Percentiles rank a stretch among this genome's conserved stretches.
These are phyloP conservation scores for Monopterus albus DNA, from an alignment of 2,113 vertebrate genomes.

Conservation along the genomic window DNA sequence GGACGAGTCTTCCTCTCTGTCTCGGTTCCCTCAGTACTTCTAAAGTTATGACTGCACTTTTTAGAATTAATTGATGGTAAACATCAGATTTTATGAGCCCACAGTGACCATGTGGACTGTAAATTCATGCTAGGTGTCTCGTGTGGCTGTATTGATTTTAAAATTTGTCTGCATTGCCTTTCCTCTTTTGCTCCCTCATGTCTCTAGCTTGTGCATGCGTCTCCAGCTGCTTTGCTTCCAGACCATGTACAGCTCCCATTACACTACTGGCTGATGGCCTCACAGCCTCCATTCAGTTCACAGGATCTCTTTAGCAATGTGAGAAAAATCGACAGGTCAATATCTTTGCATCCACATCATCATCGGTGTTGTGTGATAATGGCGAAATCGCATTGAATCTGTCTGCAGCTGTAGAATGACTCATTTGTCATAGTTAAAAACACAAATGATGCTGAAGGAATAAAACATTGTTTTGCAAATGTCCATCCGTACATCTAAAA, in stretches of 20 bases:
- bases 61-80: conserved; percentile 58
- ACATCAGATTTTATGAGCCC: conserved; percentile 58
- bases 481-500: conserved; percentile 3
- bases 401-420: neutral
- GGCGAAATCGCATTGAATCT: conserved; percentile 9
- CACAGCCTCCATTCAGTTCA: conserved; percentile 12
- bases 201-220: conserved; percentile 7
- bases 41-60: conserved; percentile 44
- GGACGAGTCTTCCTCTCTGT: conserved; percentile 16
- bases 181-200: neutral
- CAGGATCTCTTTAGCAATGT: conserved; percentile 28
- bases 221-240: conserved; percentile 41
- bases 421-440: conserved; percentile 18
- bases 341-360: neutral
- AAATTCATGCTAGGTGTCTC: conserved; percentile 52
- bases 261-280: conserved; percentile 34
- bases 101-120: conserved; percentile 25
- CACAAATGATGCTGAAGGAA: neutral
- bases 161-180: conserved; percentile 30
- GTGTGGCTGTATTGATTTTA: conserved; percentile 50
- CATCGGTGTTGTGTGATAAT: neutral
- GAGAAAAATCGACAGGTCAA: conserved; percentile 15
- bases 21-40: conserved; percentile 20
- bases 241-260: conserved; percentile 11
- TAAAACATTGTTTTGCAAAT: neutral